A percentile compares a stretch with the other conserved stretches of the same genome.
Evolutionary conservation across 2,888 invertebrate genomes (phyloP).

Genomic region (Apoda limacodes): DNA sequence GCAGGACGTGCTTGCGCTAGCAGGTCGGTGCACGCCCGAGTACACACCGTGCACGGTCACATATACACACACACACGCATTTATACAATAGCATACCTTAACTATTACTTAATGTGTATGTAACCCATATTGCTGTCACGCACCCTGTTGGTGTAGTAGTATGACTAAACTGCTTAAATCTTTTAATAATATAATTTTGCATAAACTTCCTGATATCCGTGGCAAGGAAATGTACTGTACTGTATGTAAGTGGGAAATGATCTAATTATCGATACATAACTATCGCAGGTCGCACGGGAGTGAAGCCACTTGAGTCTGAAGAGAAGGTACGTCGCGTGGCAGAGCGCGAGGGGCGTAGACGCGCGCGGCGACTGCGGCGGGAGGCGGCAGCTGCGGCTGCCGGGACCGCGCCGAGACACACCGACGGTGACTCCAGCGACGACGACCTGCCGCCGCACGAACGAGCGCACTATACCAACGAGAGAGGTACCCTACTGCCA

Average conservation of each 20-base stretch:
- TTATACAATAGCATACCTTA: too few species aligned
- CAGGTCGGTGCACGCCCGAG: slow-evolving; percentile 47
- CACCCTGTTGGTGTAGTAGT: too few species aligned
- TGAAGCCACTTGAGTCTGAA: slow-evolving; percentile 53
- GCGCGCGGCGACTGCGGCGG: slow-evolving; percentile 83
- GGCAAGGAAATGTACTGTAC: too few species aligned
- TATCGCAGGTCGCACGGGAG: slow-evolving; percentile 38
- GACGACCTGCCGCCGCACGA: slow-evolving; percentile 92
- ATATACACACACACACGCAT: neutral
- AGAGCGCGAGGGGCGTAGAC: slow-evolving; percentile 91
- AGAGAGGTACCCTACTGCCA: slow-evolving; percentile 29
- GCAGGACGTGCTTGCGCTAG: slow-evolving; percentile 83
- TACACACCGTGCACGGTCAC: slow-evolving; percentile 11
- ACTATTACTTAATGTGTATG: too few species aligned
- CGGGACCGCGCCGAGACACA: slow-evolving; percentile 67
- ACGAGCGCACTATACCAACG: slow-evolving; percentile 65
- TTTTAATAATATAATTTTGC: too few species aligned
- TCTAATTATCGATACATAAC: too few species aligned
- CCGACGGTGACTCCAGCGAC: slow-evolving; percentile 97
- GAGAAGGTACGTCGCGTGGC: slow-evolving; percentile 84
- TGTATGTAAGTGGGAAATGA: too few species aligned
- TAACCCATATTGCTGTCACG: too few species aligned
- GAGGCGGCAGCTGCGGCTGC: slow-evolving; percentile 71
- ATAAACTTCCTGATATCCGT: too few species aligned
- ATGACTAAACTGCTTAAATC: too few species aligned